Evolutionary conservation across 2,113 vertebrate species (phyloP), one percentile per base, ranked within the genome.

Genomic region (Lamprologus speciosus): DNA sequence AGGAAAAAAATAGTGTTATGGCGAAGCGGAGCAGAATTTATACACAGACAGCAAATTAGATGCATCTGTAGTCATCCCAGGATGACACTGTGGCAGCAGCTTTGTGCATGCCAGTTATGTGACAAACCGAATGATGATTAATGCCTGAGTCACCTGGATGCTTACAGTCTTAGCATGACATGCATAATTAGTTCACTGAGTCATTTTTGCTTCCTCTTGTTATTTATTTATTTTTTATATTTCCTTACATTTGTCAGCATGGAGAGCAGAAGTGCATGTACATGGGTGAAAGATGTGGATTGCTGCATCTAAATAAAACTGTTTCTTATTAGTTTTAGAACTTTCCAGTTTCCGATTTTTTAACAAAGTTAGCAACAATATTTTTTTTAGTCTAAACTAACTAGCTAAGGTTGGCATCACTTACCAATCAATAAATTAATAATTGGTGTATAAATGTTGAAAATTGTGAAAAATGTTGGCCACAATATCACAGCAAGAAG

Each of bases 141-240:
- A 93, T 88, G 84, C 16, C 60, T 57, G 90, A 86, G 84, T 91
- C 89, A 93, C 90, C 87, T 92, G 84, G 79, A 83, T 28, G 89
- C 88, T 81, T 75, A 26, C 31, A 53, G 17, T 31, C 81, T 88
- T 75, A 47, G 85, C 50, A 28, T 68, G 70, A 47, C 13, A 50
- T 68, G 80, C 92, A 87, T 89, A 91, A 91, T 91, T 92, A 93
- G 68, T 83, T 84, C 31, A 79, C 65, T 33, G 82, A 90, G 81
- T 89, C 80, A 86, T 90, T 90, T 58, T 54, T 70, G 84, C 89
- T 88, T 91, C 63, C 70, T 79, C 75, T 53, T 88, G 47, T 87
- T 88, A 88, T 82, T 78, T 33, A 3, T 11, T 4, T 89, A 86
- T 90, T 89, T 91, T 42, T 21, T 4, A 88, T 82, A 82, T 87